A percentile compares a stretch with the other conserved stretches of the same genome.
Conservation (phyloP, 2,113 vertebrate species). For the Amphilophus citrinellus region DNA sequence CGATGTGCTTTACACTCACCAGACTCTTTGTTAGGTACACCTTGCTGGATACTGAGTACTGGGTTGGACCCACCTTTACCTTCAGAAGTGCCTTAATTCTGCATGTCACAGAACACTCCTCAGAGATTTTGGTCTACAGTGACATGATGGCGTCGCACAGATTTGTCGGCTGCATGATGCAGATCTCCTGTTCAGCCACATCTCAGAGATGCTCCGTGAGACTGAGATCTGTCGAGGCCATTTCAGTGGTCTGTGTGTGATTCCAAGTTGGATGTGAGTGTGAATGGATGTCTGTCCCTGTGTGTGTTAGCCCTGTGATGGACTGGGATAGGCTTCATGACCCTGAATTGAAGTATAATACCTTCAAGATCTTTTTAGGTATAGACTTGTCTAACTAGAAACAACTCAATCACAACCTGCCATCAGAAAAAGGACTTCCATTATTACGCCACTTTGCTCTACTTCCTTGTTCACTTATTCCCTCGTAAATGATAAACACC, state of each 20-base stretch:
- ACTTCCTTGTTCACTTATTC: neutral
- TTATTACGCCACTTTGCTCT: neutral
- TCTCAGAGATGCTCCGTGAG: neutral
- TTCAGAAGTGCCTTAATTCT: neutral
- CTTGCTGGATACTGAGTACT: too few relatives aligned
- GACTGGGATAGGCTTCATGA: too few relatives aligned
- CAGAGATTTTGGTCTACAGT: neutral
- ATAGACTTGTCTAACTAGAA: neutral
- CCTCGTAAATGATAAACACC: neutral
- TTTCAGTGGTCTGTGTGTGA: neutral
- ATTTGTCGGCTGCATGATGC: rapidly evolving
- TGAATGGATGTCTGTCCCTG: too few relatives aligned
- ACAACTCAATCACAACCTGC: neutral
- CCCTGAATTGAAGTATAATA: neutral
- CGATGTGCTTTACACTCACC: rapidly evolving
- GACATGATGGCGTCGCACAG: neutral
- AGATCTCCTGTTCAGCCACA: neutral
- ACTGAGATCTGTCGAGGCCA: too few relatives aligned
- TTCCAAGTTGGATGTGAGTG: neutral
- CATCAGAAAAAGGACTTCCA: neutral
- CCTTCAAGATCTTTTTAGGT: neutral
- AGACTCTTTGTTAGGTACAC: neutral
- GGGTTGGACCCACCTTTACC: too few relatives aligned
- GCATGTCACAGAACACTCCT: neutral
- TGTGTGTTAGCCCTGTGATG: too few relatives aligned